Evolutionary conservation across 2,888 invertebrate species (phyloP), one percentile per base, ranked within the genome.

Genomic region (Agrotis segetum): DNA sequence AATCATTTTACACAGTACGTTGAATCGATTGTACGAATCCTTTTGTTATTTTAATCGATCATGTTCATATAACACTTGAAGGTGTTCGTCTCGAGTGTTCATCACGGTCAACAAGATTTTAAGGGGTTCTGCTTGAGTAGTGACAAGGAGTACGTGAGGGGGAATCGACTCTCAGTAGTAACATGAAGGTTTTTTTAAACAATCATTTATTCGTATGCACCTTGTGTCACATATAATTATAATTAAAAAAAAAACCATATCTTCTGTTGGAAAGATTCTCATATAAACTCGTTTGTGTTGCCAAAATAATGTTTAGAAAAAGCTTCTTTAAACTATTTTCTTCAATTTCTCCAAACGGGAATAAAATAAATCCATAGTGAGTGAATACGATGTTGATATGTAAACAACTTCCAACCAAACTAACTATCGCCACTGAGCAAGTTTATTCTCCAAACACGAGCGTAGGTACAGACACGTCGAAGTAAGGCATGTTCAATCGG

Each of bases 371-470:
- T 89, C 85, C 87, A 88, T 88, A 88, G 90, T 85, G 88, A 86
- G 88, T 90, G 87, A 87, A 88, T 87, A 86, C 87, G 83, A 87
- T 88, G 84, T 88, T 88, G 91, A 92, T 92, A 92, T 88, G 92
- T 92, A 93, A 93, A 94, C 93, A 93, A 91, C 87, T 83, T 85
- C 75, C 85, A 88, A 87, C 86, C 84, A 89, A 85, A 86, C 89
- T 86, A 91, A 92, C 91, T 91, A 91, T 90, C 86, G 85, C 86
- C 88, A 82, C 85, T 87, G 89, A 91, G 90, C 88, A 90, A 93
- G 93, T 92, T 94, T 94, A 92, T 93, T 94, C 90, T 90, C 86
- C 89, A 93, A 93, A 94, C 91, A 94, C 85, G 83, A 84, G 55
- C 59, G 67, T 71, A 61, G 50, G 59, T 69, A 71, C 69, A 52